Evolutionary conservation across 2,797 vertebrate species (phyloP).

Genomic region (Enteromius afrohamiltoni): DNA sequence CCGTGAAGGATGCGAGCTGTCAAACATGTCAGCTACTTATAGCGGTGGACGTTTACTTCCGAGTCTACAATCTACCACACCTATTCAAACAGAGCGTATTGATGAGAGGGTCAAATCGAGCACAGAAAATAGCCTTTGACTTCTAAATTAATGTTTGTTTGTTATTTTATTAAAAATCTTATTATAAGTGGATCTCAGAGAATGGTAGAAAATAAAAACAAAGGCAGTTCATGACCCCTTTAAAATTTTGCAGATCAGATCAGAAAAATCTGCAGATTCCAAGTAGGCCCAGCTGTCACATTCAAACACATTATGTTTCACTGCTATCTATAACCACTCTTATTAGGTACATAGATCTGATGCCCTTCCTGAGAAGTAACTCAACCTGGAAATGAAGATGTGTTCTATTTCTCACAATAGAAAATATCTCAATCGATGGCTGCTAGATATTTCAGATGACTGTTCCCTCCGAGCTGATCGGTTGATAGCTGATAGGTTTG

Average conservation of each 20-base stretch:
- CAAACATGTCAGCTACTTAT: not conserved
- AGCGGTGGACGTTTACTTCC: not conserved
- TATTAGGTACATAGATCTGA: not conserved
- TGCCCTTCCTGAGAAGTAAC: constrained; percentile 42
- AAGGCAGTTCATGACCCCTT: not conserved
- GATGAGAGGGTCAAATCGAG: not conserved
- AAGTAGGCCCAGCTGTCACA: constrained; percentile 1
- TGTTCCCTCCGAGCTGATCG: constrained; percentile 59
- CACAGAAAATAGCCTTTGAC: not conserved
- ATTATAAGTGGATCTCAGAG: not conserved
- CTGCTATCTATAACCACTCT: constrained; percentile 37
- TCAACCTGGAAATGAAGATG: constrained; percentile 47
- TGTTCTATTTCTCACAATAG: constrained; percentile 47
- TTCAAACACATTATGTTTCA: not conserved
- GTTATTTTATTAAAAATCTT: not conserved
- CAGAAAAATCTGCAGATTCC: not conserved
- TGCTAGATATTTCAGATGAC: constrained; percentile 70
- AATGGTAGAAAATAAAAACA: not conserved
- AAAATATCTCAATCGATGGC: constrained; percentile 68
- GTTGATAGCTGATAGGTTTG: constrained; percentile 60
- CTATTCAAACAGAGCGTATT: not conserved
- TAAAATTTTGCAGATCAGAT: too few relatives aligned
- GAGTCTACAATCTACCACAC: not conserved
- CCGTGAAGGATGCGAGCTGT: not conserved
- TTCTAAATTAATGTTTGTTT: not conserved